Base-by-base conservation (phyloP, 1,140 invertebrate genomes). In the Nephila pilipes region DNA sequence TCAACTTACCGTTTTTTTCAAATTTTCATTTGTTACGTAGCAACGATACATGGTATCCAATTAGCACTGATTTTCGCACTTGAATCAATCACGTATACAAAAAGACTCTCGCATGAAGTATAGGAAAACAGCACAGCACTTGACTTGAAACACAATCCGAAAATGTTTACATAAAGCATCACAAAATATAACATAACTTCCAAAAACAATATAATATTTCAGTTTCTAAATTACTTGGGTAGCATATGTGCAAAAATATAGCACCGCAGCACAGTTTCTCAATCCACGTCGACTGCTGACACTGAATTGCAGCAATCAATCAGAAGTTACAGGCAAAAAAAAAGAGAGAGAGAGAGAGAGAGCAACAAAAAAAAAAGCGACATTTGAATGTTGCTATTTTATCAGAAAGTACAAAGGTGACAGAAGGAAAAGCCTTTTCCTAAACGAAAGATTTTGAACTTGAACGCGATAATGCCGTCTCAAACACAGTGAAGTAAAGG, bases 381-480 rank as follows among this genome's bases (percentile, higher is more conserved):
- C 65, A 81, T 81, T 54, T 63, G 12, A 80, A 54, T 36, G 75
- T 18, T 38, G 80, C 22, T 1, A 91, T 83, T 83, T 83, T 83
- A 91, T 83, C 87, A 88, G 89, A 36, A 85, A 85, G 90, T 92
- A 92, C 90, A 92, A 92, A 92, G 90, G 90, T 92, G 81, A 38
- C 20, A 22, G n/a, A 54, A 90, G 22, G n/a, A n/a, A 12, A 83
- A 16, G 2, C 22, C 32, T 79, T 80, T 22, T 38, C n/a, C 6
- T 20, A 55, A 18, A 20, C 32, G 57, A n/a, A 69, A 81, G 36
- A 54, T 20, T 75, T n/a, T n/a, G 32, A 58, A 79, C 55, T 91
- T 83, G 32, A 60, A 38, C 54, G 57, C 18, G 36, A 83, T 36
- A 25, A 58, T n/a, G 55, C 32, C 14, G 54, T 88, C 38, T 38